Conservation (phyloP, 2,888 invertebrate genomes). For the Hirtodrosophila duncani region DNA sequence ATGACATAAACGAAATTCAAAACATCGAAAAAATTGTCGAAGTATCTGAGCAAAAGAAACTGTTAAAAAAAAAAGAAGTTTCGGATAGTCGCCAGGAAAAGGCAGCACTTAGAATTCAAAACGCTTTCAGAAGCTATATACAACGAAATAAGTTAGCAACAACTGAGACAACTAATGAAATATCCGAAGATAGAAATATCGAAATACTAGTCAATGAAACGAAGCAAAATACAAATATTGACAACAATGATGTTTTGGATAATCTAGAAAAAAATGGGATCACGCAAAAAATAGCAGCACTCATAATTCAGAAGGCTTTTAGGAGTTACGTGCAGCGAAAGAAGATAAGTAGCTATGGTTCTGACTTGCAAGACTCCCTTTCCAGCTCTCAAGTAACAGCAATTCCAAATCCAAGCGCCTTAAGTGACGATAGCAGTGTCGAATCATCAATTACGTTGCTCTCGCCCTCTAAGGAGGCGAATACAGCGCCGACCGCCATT, state of each 20-base stretch:
- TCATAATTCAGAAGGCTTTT: constrained; percentile 39
- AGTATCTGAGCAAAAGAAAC: background rate
- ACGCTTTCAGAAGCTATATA: constrained; percentile 14
- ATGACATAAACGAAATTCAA: no score
- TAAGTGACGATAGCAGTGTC: constrained; percentile 10
- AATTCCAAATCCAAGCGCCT: constrained; percentile 17
- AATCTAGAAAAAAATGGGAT: background rate
- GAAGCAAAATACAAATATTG: no score
- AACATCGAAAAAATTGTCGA: no score
- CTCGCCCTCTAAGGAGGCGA: background rate
- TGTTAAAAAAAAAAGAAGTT: background rate
- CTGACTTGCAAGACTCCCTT: constrained; percentile 23
- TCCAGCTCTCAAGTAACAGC: constrained; percentile 32
- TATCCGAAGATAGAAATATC: constrained; percentile 6
- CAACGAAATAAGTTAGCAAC: background rate
- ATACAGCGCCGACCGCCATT: background rate
- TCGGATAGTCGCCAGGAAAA: background rate
- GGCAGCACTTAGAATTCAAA: constrained; percentile 23
- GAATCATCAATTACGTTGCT: constrained; percentile 1
- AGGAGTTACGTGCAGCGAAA: constrained; percentile 24
- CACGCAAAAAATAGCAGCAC: constrained; percentile 21
- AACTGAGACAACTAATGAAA: background rate
- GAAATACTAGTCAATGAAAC: no score
- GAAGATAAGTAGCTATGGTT: constrained; percentile 3
- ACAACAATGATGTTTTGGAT: background rate